Conservation (phyloP, 1,140 invertebrate species). For the Polypedilum pembai region DNA sequence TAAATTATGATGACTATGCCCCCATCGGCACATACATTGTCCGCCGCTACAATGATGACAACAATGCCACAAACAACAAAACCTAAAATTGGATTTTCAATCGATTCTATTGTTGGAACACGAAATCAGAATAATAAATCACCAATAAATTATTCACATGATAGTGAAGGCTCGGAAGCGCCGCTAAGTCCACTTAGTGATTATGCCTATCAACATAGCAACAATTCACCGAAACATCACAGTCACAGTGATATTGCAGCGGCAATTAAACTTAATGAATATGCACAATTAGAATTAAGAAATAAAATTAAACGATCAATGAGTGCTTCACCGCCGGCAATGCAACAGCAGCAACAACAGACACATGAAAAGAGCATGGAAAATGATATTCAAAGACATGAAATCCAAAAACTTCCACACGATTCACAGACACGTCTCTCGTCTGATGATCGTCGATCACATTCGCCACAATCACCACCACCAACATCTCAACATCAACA, state of each 20-base stretch:
- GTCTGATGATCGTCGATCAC: background rate
- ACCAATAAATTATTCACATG: constrained; percentile 33
- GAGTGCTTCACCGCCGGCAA: constrained; percentile 2
- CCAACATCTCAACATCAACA: background rate
- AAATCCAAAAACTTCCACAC: constrained; percentile 21
- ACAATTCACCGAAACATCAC: constrained; percentile 16
- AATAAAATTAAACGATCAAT: constrained; percentile 3
- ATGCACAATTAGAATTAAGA: background rate
- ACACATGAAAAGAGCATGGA: constrained; percentile 17
- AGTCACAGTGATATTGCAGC: background rate
- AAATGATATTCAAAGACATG: constrained; percentile 20
- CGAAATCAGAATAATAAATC: constrained; percentile 37
- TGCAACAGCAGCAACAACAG: background rate
- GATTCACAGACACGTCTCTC: background rate
- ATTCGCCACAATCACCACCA: constrained; percentile 11
- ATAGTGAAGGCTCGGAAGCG: constrained; percentile 35
- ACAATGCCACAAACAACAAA: constrained; percentile 74
- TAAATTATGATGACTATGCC: constrained; percentile 24
- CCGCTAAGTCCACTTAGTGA: constrained; percentile 28
- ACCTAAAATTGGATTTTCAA: constrained; percentile 90
- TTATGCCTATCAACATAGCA: constrained; percentile 5
- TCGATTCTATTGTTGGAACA: constrained; percentile 85
- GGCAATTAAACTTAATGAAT: background rate
- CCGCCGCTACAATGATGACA: constrained; percentile 41
- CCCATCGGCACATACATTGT: constrained; percentile 34